phyloP scores from a whole-genome alignment of 1,140 invertebrate genomes.

The Lethocerus indicus region DNA sequence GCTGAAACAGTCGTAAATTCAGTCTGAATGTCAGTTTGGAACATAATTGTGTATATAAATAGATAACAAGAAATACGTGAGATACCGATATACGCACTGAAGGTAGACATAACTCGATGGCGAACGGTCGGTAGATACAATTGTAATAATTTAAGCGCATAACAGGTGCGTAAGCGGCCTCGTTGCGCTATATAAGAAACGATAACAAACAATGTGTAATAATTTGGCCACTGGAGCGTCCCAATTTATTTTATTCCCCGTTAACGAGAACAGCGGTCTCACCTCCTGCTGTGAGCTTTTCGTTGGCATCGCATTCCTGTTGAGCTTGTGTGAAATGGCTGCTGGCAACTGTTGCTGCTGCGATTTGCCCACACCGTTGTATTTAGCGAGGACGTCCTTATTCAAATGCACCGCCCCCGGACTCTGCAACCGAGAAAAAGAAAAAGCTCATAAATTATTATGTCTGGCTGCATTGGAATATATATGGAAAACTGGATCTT shows the following conservation, averaged over 20 bases:
- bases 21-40: no score
- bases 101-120: not conserved
- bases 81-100: no score
- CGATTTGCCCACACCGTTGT: constrained; percentile 16
- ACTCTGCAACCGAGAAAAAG: no score
- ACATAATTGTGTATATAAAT: no score
- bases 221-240: not conserved
- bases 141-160: not conserved
- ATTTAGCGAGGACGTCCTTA: constrained; percentile 18
- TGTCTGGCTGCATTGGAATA: no score
- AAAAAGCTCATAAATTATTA: no score
- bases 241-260: not conserved
- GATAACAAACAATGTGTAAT: not conserved
- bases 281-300: constrained; percentile 15
- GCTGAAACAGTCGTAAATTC: no score
- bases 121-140: not conserved
- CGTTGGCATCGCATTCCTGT: constrained; percentile 18
- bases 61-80: no score
- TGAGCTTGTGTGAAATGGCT: constrained; percentile 13
- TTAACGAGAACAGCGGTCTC: not conserved
- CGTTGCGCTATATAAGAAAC: not conserved
- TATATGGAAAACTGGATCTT: no score
- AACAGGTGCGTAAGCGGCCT: not conserved
- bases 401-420: constrained; percentile 17
- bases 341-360: no score